Conservation (phyloP, 2,113 vertebrate genomes). For the Podilymbus podiceps region DNA sequence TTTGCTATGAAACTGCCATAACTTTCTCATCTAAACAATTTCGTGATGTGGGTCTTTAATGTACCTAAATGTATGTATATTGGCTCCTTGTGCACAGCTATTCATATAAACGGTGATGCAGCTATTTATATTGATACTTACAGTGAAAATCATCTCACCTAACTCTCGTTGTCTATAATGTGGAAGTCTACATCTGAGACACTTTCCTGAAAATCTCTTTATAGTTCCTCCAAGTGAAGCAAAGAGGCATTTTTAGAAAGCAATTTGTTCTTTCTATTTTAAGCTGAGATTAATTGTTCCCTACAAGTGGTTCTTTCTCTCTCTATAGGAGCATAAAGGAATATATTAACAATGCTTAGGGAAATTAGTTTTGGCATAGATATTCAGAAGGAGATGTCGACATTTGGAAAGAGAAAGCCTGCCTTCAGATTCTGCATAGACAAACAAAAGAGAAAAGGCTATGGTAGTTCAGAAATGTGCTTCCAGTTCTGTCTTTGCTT, state of each 20-base stretch:
- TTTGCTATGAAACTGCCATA: slow-evolving; percentile 1
- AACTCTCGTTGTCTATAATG: not conserved
- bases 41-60: not conserved
- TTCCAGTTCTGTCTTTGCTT: not conserved
- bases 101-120: not conserved
- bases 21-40: slow-evolving; percentile 1
- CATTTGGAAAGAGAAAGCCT: not conserved
- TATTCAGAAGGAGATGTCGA: not conserved
- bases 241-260: slow-evolving; percentile 20
- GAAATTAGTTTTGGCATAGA: slow-evolving; percentile 33
- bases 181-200: not conserved
- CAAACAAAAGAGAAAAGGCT: not conserved
- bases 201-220: not conserved
- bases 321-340: slow-evolving; percentile 5
- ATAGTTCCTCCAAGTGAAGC: slow-evolving; percentile 4
- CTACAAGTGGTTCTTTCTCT: not conserved
- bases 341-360: slow-evolving; percentile 6
- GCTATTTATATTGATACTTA: slow-evolving; percentile 7
- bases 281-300: slow-evolving; percentile 42
- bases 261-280: slow-evolving; percentile 41
- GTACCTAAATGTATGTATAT: not conserved
- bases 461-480: not conserved
- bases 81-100: not conserved
- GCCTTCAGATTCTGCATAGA: not conserved
- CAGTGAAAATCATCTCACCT: not conserved